Evolutionary conservation across 2,797 vertebrate genomes (phyloP).

Genomic region (Serranus cabrilla): DNA sequence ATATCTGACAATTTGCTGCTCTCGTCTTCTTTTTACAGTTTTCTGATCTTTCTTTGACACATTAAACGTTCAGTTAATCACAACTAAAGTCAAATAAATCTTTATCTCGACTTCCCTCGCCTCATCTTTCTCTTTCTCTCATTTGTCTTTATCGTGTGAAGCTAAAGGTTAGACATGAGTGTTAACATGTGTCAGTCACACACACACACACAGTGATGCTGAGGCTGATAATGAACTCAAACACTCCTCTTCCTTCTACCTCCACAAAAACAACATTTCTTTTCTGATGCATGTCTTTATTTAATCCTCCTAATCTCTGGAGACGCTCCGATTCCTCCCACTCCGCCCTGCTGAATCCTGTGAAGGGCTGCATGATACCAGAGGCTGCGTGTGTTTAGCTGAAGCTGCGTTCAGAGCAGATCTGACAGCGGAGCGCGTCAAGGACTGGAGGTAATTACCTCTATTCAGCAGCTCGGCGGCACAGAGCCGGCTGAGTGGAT

Average conservation of each 20-base stretch:
- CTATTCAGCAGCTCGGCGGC: slow-evolving; percentile 41
- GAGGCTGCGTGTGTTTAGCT: slow-evolving; percentile 13
- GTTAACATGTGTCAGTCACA: neutral
- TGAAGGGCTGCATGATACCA: slow-evolving; percentile 5
- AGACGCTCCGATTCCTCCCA: slow-evolving; percentile 10
- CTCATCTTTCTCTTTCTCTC: too few relatives aligned
- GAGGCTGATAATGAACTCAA: neutral
- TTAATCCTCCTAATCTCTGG: neutral
- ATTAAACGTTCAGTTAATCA: neutral
- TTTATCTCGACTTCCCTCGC: too few relatives aligned
- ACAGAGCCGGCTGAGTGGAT: slow-evolving; percentile 29
- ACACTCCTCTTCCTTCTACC: neutral
- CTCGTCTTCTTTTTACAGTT: neutral
- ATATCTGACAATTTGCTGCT: neutral
- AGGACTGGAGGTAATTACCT: slow-evolving; percentile 56
- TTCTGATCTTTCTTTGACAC: neutral
- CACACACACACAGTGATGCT: neutral
- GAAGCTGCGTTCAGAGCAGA: slow-evolving; percentile 36
- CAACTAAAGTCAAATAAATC: too few relatives aligned
- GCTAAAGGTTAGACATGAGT: neutral
- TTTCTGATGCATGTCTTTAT: neutral
- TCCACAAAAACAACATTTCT: neutral
- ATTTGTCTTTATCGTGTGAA: neutral
- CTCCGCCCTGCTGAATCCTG: neutral
- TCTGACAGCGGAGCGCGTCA: slow-evolving; percentile 37